A percentile compares a stretch with the other conserved stretches of the same genome.
Evolutionary conservation across 53 echinoderm and acorn worm species (phyloP).

Genomic region (Paracentrotus lividus): DNA sequence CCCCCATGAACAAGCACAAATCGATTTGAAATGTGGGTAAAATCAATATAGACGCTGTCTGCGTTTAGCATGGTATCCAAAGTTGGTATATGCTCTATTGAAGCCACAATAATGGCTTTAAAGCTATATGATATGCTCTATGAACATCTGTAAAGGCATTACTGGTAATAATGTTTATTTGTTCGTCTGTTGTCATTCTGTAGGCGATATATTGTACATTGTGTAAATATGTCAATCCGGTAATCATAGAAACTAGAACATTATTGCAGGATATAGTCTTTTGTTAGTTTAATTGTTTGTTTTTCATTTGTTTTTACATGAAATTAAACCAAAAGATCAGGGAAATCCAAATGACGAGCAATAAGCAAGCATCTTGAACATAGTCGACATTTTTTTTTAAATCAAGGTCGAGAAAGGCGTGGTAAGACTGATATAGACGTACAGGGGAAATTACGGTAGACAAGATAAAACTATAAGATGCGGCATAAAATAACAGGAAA

Average conservation of each 20-base stretch:
- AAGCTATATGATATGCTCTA: not conserved
- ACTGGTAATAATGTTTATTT: too few species aligned
- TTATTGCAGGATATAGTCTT: too few species aligned
- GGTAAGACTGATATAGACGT: not conserved
- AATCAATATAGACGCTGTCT: constrained; percentile 49
- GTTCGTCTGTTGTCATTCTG: too few species aligned
- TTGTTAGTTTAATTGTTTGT: too few species aligned
- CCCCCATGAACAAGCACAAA: not conserved
- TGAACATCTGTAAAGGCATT: not conserved
- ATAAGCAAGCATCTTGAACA: too few species aligned
- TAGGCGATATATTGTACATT: too few species aligned
- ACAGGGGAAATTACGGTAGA: not conserved
- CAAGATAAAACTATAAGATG: constrained; percentile 4
- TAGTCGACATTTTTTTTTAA: too few species aligned
- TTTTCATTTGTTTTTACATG: too few species aligned
- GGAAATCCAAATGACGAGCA: too few species aligned
- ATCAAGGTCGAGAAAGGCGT: not conserved
- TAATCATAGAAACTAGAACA: too few species aligned
- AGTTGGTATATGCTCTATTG: not conserved
- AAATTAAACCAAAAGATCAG: too few species aligned
- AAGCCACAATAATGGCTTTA: not conserved
- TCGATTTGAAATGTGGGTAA: constrained; percentile 39
- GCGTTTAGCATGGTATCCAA: not conserved
- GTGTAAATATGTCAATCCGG: too few species aligned
- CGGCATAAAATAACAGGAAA: constrained; percentile 4